Conservation (phyloP, 2,113 vertebrate genomes). For the Macrotis lagotis region DNA sequence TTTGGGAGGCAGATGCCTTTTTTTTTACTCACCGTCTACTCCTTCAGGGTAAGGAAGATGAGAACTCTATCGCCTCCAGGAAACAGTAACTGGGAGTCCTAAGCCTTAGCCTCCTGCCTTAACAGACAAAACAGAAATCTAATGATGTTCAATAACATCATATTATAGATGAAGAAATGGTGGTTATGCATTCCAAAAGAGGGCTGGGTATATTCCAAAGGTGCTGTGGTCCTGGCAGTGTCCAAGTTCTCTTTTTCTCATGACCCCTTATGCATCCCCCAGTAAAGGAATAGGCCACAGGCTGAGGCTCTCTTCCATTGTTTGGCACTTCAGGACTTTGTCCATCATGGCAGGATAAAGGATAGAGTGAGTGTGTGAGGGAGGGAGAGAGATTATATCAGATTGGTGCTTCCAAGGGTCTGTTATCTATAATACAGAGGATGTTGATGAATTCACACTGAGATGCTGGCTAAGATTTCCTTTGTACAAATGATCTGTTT, state of each 20-base stretch:
- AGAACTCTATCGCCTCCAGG: background rate
- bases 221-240: background rate
- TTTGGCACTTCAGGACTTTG: background rate
- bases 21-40: slow-evolving; percentile 72
- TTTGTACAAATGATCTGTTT: background rate
- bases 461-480: background rate
- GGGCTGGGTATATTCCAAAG: background rate
- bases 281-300: background rate
- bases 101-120: slow-evolving; percentile 34
- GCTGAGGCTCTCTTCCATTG: background rate
- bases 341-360: background rate
- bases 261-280: background rate
- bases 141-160: slow-evolving; percentile 83
- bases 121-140: slow-evolving; percentile 80
- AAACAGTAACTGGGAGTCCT: background rate
- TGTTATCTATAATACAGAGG: background rate
- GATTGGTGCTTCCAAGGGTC: background rate
- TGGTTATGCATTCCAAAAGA: background rate
- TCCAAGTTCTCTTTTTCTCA: background rate
- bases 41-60: slow-evolving; percentile 35
- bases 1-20: slow-evolving; percentile 77
- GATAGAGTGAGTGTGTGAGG: background rate
- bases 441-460: background rate
- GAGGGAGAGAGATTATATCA: background rate
- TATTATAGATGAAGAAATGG: background rate